Conservation (phyloP, 2,113 vertebrate species). For the Stomatorhinus ivindoensis region DNA sequence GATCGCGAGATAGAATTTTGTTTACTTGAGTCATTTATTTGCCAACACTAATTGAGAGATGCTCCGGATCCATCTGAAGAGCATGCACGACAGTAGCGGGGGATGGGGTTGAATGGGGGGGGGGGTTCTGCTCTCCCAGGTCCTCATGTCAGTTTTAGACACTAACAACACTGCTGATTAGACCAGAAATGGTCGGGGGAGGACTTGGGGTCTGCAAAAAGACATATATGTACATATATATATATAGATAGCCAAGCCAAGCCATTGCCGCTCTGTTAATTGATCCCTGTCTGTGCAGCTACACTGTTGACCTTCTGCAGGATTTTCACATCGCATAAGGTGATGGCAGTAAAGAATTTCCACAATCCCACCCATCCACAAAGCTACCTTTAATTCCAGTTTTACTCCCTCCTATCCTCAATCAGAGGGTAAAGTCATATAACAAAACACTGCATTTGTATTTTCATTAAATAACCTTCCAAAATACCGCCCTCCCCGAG, state of each 20-base stretch:
- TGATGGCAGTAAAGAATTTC: background rate
- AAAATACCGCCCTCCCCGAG: background rate
- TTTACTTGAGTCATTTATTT: conserved; percentile 23
- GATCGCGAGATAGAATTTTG: conserved; percentile 16
- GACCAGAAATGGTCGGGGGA: background rate
- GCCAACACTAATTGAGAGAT: conserved; percentile 25
- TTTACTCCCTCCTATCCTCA: background rate
- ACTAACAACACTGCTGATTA: conserved; percentile 11
- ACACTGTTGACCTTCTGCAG: background rate
- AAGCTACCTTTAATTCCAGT: background rate
- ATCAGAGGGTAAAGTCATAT: background rate
- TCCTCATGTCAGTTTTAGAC: background rate
- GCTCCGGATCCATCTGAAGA: conserved; percentile 11
- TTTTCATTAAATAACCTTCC: background rate
- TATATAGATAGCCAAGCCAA: no score
- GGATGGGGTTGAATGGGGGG: background rate
- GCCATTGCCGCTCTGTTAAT: background rate
- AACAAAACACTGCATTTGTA: background rate
- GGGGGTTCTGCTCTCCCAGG: background rate
- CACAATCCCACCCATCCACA: background rate
- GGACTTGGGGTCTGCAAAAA: background rate
- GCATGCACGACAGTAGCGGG: background rate
- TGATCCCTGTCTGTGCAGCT: background rate
- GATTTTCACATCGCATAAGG: background rate
- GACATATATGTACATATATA: no score